Evolutionary conservation across 2,797 vertebrate species (phyloP).

Genomic region (Crax fasciolata): DNA sequence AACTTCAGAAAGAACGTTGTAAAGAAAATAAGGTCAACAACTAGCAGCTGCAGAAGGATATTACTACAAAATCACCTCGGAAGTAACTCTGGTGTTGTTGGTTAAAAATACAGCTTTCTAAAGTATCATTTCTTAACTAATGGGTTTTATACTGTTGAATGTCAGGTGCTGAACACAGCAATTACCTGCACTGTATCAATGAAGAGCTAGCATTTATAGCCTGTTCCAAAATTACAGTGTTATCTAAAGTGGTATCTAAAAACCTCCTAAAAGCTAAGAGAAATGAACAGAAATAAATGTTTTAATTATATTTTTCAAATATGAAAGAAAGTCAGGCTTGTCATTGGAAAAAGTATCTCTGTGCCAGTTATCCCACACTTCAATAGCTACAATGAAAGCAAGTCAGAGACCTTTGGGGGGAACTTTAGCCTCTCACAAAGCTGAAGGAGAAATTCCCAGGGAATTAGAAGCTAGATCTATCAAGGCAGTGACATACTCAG

Average conservation of each 20-base stretch:
- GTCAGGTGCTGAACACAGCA: not conserved
- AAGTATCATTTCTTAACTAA: not conserved
- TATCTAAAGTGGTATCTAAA: not conserved
- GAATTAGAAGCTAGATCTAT: slow-evolving; percentile 53
- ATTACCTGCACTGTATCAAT: not conserved
- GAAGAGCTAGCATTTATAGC: not conserved
- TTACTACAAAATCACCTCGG: not conserved
- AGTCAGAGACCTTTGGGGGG: slow-evolving; percentile 27
- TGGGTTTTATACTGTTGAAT: not conserved
- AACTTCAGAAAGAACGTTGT: not conserved
- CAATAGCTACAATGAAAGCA: slow-evolving; percentile 10
- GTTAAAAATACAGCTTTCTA: slow-evolving; percentile 12
- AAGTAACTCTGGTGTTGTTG: not conserved
- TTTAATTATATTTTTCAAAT: slow-evolving; percentile 29
- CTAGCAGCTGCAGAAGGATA: not conserved
- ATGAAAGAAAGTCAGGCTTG: slow-evolving; percentile 15
- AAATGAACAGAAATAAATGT: not conserved
- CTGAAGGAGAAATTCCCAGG: slow-evolving; percentile 63
- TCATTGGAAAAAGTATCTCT: not conserved
- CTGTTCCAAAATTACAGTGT: not conserved
- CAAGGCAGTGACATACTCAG: slow-evolving; percentile 35
- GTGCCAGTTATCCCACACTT: slow-evolving; percentile 34
- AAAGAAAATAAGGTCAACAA: slow-evolving; percentile 1
- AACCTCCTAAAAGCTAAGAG: not conserved
- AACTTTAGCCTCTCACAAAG: slow-evolving; percentile 50